A percentile compares a stretch with the other conserved stretches of the same genome.
These are phyloP conservation scores for Sebastes hubbsi DNA, from an alignment of 2,797 vertebrate genomes.

Conservation along the genomic window DNA sequence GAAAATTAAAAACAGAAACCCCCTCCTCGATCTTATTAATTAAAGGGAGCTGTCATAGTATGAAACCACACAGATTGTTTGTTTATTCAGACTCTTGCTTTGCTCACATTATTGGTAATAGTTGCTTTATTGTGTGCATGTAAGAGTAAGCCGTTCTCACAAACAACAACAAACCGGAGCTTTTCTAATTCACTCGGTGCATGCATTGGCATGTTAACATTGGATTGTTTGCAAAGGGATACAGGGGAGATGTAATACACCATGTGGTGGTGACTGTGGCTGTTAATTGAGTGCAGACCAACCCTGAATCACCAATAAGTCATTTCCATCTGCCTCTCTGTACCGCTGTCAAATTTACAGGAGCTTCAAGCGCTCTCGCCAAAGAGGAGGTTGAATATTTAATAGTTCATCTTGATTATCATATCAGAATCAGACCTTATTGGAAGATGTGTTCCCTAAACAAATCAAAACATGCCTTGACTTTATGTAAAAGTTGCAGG, in stretches of 20 bases:
- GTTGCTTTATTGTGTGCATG: neutral
- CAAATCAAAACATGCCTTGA: slow-evolving; percentile 36
- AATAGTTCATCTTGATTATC: slow-evolving; percentile 37
- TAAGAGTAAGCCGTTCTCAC: neutral
- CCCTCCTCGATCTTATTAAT: neutral
- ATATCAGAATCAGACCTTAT: slow-evolving; percentile 25
- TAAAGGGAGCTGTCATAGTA: neutral
- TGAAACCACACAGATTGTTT: neutral
- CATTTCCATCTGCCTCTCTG: neutral
- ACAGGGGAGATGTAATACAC: neutral
- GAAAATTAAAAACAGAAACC: neutral
- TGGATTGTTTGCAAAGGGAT: neutral
- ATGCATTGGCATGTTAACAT: neutral
- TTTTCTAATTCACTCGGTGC: neutral
- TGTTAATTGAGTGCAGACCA: neutral
- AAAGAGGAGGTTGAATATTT: slow-evolving; percentile 31
- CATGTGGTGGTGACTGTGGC: neutral
- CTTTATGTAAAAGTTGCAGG: slow-evolving; percentile 13
- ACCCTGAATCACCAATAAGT: neutral
- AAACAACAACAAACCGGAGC: neutral
- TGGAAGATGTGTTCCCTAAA: slow-evolving; percentile 18
- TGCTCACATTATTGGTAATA: slow-evolving; percentile 6
- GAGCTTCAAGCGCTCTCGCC: slow-evolving; percentile 8
- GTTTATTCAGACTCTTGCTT: slow-evolving; percentile 8
- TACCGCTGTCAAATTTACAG: neutral